Evolutionary conservation across 2,797 vertebrate genomes (phyloP), one percentile per base, ranked within the genome.

Genomic region (Enteromius paludinosus): DNA sequence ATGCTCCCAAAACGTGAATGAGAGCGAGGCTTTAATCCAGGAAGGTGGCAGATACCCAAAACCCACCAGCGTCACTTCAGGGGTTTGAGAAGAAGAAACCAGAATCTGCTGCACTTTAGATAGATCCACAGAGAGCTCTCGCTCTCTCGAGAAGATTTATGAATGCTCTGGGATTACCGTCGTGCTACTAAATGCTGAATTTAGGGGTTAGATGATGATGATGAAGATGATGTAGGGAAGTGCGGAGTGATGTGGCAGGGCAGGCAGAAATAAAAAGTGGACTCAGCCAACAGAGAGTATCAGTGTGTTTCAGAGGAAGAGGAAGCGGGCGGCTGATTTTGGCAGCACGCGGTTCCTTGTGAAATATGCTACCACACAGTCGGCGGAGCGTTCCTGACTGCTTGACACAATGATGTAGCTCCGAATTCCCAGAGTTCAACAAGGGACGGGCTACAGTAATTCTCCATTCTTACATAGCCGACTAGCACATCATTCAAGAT

Each of bases 331-430:
- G 85, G 92, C 92, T 92, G 91, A 87, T 90, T 93, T 94, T 94
- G 93, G 93, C 93, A 92, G 85, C 52, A 82, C 45, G 65, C 3
- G 69, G 61, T 49, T 85, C 76, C 78, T 87, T 85, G 83, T 93
- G 92, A 94, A 92, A 92, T 91, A 91, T 81, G 87, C 90, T 89
- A 91, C 87, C 54, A 78, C 85, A 72, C 86, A 88, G 84, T 89
- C 83, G 87, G 89, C 64, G 54, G 82, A 90, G 87, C 83, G 78
- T 86, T 92, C 88, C 76, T 81, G 83, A 77, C 90, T 90, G 92
- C 89, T 70, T 93, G 93, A 95, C 94, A 94, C 93, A 93, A 91
- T 92, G 94, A 93, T 93, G 86, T 93, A 92, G 90, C 90, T 88
- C 88, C 90, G 89, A 83, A 81, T 89, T 93, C 92, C 90, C 90